Evolutionary conservation across 2,888 invertebrate species (phyloP), one percentile per base, ranked within the genome.

Genomic region (Pilophorus perplexus): DNA sequence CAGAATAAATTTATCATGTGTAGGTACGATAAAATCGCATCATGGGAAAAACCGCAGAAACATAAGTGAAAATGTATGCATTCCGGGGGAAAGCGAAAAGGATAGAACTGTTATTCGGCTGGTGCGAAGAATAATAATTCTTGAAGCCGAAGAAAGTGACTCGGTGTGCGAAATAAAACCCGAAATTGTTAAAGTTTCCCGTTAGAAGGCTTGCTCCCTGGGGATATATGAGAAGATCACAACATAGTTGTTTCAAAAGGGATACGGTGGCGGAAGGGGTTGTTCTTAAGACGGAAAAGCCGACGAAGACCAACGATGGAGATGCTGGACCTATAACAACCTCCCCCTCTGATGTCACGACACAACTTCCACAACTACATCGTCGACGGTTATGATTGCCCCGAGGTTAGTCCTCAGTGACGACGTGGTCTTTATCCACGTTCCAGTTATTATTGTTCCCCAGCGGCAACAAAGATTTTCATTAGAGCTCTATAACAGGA

Each of bases 371-470:
- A n/a, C n/a, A n/a, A n/a, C n/a, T n/a, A n/a, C n/a, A n/a, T 28
- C 18, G 18, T 2, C 20, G 18, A 2, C 10, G 37, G 54, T 33
- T 54, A 54, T 54, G 54, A 54, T 54, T 37, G 54, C 54, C n/a
- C 14, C 16, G 14, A 37, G 33, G 33, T 10, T 16, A 20, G 33
- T 28, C 12, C 3, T 8, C 14, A 14, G 18, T n/a, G n/a, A n/a
- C n/a, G n/a, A n/a, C n/a, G n/a, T n/a, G n/a, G n/a, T n/a, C n/a
- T n/a, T n/a, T n/a, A n/a, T n/a, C n/a, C n/a, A n/a, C n/a, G n/a
- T n/a, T n/a, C n/a, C n/a, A n/a, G n/a, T n/a, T 54, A 54, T 54
- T 54, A 54, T 54, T 54, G 54, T 54, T 54, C n/a, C 54, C 4
- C 33, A 54, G 33, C 18, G 37, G 54, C 37, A 54, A 54, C 54